Base-by-base conservation (phyloP, 1,140 invertebrate species). In the Drosophila burlai region DNA sequence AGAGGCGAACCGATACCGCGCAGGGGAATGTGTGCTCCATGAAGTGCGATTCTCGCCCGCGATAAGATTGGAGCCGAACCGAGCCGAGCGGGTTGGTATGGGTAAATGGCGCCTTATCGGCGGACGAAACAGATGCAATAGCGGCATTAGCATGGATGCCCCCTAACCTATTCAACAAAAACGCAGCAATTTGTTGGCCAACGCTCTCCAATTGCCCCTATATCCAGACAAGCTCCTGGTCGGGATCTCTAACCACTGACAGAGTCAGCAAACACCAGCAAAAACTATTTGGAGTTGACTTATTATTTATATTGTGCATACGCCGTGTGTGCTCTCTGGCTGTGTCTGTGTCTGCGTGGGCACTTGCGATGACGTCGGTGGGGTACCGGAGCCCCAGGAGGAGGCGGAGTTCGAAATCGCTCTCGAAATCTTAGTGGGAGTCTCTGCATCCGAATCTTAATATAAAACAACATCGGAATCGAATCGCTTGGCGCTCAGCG, bases 81-180 rank as follows among this genome's bases (percentile, higher is more conserved):
- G 38, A 59, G 38, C 21, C 38, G 46, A 46, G 65, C 45, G 62
- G 69, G 64, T 46, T 42, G 67, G 76, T 4, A 34, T n/a, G 11
- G 5, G 10, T 47, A 75, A 68, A 75, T 62, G 76, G 61, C 65
- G 71, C 61, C 82, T 84, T 84, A 85, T 84, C 81, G 68, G 18
- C n/a, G 7, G 42, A 54, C 55, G 46, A 29, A 59, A 49, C 47
- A 68, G 52, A 36, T 47, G 36, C 34, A 66, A 47, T 34, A 34
- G 31, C 24, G 4, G 21, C 43, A 36, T 11, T 45, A 31, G 34
- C 58, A 13, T 16, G 18, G 8, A 4, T 21, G 16, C 62, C 38
- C 71, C 78, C 78, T 82, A 68, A 79, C 78, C 82, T 81, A 74
- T 81, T 79, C 69, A 81, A 65, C 62, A 66, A 77, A 68, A 77